phyloP scores from a whole-genome alignment of 1,140 invertebrate genomes.

The Lysiphlebus fabarum region DNA sequence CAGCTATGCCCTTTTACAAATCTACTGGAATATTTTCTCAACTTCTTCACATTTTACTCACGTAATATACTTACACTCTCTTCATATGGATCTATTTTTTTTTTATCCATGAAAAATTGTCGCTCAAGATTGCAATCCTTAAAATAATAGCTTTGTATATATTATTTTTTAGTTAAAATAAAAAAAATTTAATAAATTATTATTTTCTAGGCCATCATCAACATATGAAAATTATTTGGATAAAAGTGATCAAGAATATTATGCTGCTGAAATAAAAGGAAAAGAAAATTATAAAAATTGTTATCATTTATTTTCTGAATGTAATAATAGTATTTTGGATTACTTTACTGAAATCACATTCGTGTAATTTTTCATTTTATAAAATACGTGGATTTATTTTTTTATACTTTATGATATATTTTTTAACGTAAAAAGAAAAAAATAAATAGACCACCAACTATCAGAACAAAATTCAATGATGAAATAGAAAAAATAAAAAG shows the following conservation, averaged over 20 bases:
- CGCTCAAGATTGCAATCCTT: too few relatives aligned
- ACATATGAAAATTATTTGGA: slow-evolving; percentile 59
- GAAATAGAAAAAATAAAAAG: slow-evolving; percentile 15
- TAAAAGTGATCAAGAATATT: slow-evolving; percentile 66
- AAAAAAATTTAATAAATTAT: slow-evolving; percentile 13
- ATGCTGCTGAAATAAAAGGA: slow-evolving; percentile 67
- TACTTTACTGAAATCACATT: slow-evolving; percentile 56
- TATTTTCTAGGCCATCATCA: slow-evolving; percentile 58
- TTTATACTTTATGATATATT: too few relatives aligned
- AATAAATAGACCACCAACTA: background rate
- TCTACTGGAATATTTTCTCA: slow-evolving; percentile 67
- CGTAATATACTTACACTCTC: slow-evolving; percentile 42
- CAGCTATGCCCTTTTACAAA: slow-evolving; percentile 64
- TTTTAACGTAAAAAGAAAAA: background rate
- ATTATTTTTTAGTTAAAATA: background rate
- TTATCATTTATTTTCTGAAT: slow-evolving; percentile 63
- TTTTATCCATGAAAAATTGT: too few relatives aligned
- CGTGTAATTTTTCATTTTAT: background rate
- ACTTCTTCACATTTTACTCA: slow-evolving; percentile 67
- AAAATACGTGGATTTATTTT: too few relatives aligned
- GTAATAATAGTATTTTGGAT: slow-evolving; percentile 60
- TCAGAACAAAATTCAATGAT: background rate
- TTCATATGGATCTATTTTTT: too few relatives aligned
- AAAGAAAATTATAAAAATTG: slow-evolving; percentile 56
- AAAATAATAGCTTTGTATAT: too few relatives aligned